Evolutionary conservation across 2,888 invertebrate species (phyloP), one percentile per base, ranked within the genome.

Genomic region (Odontocerum albicorne): DNA sequence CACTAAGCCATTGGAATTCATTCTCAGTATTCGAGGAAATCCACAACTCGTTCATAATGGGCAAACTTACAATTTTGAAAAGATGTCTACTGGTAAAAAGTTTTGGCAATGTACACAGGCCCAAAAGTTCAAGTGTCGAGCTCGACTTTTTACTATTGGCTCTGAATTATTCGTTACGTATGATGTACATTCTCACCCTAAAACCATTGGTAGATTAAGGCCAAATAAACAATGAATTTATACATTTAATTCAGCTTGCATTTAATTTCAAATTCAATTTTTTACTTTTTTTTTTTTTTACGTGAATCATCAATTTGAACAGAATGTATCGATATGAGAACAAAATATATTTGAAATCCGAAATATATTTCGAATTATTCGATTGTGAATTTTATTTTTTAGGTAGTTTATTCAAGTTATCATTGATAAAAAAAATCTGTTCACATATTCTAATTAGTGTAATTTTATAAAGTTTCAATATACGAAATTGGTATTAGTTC

Each of bases 21-120:
- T 75, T 60, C 67, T 73, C 49, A 75, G 74, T 61, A 73, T 72
- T 56, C 72, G 75, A 65, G 73, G 74, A 62, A 74, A 73, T 62
- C 71, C 74, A 3, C 74, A 75, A 49, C 65, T 75, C 20, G 74
- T 75, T 12, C 71, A 67, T 63, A 66, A 68, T 39, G 68, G 70
- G 19, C 72, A 65, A 57, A 72, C 73, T 40, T 75, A 71, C 63
- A 74, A 74, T 63, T 57, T 60, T 43, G 62, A 62, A 50, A 62
- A 59, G 39, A 49, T 53, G 33, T 40, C 44, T 8, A 43, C 16
- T 31, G 19, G 15, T 2, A 62, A 56, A 33, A 60, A 60, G 17
- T 19, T 55, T 3, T 62, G 62, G 62, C 60, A 59, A 22, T 62
- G 62, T 33, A 58, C 57, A 2, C 55, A 62, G 33, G 43, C 46